Evolutionary conservation across 2,113 vertebrate genomes (phyloP).

Genomic region (Scortum barcoo): DNA sequence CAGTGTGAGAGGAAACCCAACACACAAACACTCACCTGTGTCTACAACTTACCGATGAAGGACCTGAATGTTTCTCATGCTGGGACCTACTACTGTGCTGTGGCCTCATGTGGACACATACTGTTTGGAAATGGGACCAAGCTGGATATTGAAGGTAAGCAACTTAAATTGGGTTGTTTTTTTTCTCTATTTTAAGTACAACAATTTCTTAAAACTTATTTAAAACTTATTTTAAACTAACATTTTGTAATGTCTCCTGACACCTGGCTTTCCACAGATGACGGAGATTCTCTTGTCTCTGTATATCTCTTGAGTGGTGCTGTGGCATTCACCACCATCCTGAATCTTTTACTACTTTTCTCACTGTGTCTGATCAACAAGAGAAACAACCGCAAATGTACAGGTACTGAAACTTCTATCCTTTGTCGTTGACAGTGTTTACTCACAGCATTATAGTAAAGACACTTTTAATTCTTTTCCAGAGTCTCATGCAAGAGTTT

Average conservation of each 20-base stretch:
- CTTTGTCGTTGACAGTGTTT: background rate
- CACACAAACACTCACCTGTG: too few species aligned
- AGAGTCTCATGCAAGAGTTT: slow-evolving; percentile 5
- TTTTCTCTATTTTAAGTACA: background rate
- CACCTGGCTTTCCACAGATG: slow-evolving; percentile 27
- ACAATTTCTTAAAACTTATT: too few species aligned
- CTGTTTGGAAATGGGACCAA: slow-evolving; percentile 40
- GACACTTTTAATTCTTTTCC: background rate
- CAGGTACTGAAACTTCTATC: slow-evolving; percentile 24
- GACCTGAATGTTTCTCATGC: too few species aligned
- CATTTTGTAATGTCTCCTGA: background rate
- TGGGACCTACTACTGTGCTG: too few species aligned
- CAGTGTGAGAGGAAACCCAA: too few species aligned
- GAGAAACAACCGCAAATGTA: background rate
- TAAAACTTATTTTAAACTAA: too few species aligned
- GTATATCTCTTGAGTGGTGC: slow-evolving; percentile 35
- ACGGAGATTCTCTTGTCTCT: background rate
- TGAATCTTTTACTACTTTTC: slow-evolving; percentile 21
- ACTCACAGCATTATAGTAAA: background rate
- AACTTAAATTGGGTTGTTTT: background rate
- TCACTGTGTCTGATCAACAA: background rate
- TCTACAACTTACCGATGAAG: too few species aligned
- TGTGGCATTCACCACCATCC: slow-evolving; percentile 26
- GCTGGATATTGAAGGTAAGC: slow-evolving; percentile 2
- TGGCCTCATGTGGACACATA: too few species aligned